Evolutionary conservation across 1,140 invertebrate genomes (phyloP), one percentile per base, ranked within the genome.

Genomic region (Cataglyphis hispanica): DNA sequence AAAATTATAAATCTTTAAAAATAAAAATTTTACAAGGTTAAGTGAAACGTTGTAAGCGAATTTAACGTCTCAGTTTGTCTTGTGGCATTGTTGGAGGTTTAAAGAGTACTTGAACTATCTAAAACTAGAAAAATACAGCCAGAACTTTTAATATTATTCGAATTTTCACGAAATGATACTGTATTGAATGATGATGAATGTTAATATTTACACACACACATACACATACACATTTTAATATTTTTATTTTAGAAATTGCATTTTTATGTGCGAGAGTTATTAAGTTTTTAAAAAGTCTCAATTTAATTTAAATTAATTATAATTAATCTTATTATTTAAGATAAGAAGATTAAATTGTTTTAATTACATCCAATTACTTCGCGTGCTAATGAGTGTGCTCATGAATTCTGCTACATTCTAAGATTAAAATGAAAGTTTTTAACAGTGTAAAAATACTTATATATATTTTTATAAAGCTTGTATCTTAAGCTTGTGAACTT

Each of bases 401-500:
- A 34, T n/a, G 37, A 27, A 74, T 83, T 74, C 37, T 34, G 11
- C 66, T 43, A 22, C 25, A 40, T 53, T 83, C 37, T 46, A 53
- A 83, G 67, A 83, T 83, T 74, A 74, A 74, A 81, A 66, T 72
- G 37, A 81, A 81, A 81, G 53, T 81, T 81, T 81, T 81, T 81
- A 81, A 81, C 70, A 72, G 78, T 81, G 66, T 81, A 72, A 19
- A 81, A 81, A 72, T 72, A 81, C 37, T 50, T 60, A 81, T 70
- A 43, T 43, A 70, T 81, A 81, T 60, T 53, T 83, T 83, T 83
- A 83, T 83, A 83, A 74, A 83, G 78, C 78, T 83, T 72, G 66
- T 81, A 81, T 81, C 53, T 81, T 81, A 72, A 60, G 77, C 50
- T 81, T 70, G 66, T 72, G 60, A 74, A 83, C 78, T 83, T 61